phyloP scores from a whole-genome alignment of 2,113 vertebrate species.

The Tautogolabrus adspersus region DNA sequence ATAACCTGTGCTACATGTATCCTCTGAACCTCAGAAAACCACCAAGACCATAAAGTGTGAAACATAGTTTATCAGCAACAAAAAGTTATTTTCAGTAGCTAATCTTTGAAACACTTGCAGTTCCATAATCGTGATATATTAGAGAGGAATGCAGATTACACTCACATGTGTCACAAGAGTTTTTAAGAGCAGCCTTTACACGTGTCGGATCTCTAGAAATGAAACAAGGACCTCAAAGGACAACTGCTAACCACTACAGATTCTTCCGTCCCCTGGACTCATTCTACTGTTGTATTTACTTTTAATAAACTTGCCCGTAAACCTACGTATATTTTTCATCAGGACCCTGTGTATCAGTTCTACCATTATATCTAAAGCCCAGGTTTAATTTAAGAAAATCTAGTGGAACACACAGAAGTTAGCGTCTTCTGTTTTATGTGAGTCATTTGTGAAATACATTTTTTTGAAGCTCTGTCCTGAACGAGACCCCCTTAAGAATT shows the following conservation, averaged over 20 bases:
- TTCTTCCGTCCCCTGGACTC: no score
- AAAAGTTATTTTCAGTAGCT: background rate
- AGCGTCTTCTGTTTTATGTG: no score
- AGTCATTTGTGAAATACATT: background rate
- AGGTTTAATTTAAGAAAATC: background rate
- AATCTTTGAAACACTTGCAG: background rate
- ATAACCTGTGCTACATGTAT: constrained; percentile 2
- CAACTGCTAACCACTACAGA: background rate
- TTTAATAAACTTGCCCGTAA: no score
- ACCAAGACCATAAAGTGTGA: background rate
- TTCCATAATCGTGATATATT: background rate
- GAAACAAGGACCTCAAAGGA: background rate
- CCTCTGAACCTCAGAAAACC: background rate
- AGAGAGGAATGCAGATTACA: background rate
- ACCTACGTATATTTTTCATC: background rate
- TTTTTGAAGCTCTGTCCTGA: no score
- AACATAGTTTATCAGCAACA: background rate
- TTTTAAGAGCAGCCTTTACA: background rate
- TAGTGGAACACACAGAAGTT: background rate
- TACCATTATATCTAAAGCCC: background rate
- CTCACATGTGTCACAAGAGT: background rate
- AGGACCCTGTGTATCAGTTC: no score
- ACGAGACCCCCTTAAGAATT: no score
- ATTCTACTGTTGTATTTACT: background rate
- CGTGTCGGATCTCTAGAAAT: background rate